phyloP scores from a whole-genome alignment of 1,140 invertebrate species.

The Eriosoma lanigerum region DNA sequence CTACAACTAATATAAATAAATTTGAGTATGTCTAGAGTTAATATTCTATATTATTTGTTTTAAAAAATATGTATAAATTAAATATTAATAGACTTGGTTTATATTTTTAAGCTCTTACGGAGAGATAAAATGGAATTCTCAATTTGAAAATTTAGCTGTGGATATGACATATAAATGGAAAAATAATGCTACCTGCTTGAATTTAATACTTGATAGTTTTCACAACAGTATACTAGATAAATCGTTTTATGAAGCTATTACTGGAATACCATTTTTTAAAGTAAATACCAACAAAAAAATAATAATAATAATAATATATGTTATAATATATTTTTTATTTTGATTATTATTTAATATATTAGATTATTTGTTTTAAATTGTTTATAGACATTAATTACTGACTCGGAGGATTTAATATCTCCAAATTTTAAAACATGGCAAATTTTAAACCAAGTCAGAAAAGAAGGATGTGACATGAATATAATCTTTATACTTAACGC shows the following conservation, averaged over 20 bases:
- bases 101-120: background rate
- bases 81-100: too few species aligned
- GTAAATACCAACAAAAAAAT: background rate
- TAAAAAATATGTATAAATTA: background rate
- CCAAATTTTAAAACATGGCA: conserved; percentile 63
- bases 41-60: background rate
- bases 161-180: conserved; percentile 39
- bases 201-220: conserved; percentile 31
- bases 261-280: conserved; percentile 37
- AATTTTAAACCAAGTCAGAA: conserved; percentile 63
- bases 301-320: background rate
- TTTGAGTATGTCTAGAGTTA: conserved; percentile 15
- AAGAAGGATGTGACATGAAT: conserved; percentile 70
- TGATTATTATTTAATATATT: background rate
- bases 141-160: conserved; percentile 43
- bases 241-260: conserved; percentile 23
- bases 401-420: conserved; percentile 67
- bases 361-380: background rate
- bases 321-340: background rate
- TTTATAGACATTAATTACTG: conserved; percentile 64
- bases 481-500: conserved; percentile 74
- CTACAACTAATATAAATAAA: background rate
- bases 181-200: conserved; percentile 19
- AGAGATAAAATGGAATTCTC: conserved; percentile 14
- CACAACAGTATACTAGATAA: conserved; percentile 17